phyloP scores from a whole-genome alignment of 2,797 vertebrate species.

The Coregonus suidteri region DNA sequence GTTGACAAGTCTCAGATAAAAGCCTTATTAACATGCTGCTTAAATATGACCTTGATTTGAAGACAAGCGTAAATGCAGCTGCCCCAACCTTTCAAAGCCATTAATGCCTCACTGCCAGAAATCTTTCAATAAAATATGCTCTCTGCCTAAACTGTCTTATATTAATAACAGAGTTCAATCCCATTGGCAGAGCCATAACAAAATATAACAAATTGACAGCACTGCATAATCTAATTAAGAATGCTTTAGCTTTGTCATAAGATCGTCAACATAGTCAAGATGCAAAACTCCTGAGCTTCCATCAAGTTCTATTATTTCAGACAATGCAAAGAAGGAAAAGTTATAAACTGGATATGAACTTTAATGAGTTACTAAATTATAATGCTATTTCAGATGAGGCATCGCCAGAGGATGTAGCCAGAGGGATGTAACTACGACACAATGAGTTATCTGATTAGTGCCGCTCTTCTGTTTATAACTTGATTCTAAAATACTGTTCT shows the following conservation, averaged over 20 bases:
- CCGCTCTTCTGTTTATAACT: neutral
- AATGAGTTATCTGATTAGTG: neutral
- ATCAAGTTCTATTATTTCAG: neutral
- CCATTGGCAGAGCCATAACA: neutral
- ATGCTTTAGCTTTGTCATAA: neutral
- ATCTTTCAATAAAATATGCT: neutral
- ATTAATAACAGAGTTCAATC: neutral
- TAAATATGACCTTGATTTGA: constrained; percentile 6
- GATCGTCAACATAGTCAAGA: neutral
- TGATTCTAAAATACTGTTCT: neutral
- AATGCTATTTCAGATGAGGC: neutral
- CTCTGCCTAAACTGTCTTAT: neutral
- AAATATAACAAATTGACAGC: neutral
- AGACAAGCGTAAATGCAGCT: constrained; percentile 1
- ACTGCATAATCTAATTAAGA: neutral
- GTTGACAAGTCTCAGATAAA: neutral
- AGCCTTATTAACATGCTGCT: neutral
- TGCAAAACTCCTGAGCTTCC: neutral
- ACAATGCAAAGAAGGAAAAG: neutral
- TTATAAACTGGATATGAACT: neutral
- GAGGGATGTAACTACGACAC: neutral
- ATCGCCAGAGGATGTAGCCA: neutral
- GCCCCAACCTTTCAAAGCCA: neutral
- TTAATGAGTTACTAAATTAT: neutral
- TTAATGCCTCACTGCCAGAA: neutral